phyloP scores from a whole-genome alignment of 2,888 invertebrate species.

The Clostera curtula region DNA sequence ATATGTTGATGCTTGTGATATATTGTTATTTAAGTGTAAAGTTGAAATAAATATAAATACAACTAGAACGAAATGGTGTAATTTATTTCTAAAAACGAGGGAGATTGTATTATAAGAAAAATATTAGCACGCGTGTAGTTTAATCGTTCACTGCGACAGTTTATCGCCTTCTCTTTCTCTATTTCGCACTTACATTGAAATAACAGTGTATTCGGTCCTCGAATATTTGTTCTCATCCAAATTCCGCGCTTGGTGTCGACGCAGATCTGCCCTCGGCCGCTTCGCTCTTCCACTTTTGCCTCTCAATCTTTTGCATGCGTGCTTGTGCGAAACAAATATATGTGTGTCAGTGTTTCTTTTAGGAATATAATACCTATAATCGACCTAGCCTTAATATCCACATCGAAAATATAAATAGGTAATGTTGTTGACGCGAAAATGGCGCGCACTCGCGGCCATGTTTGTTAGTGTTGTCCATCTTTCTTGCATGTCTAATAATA shows the following conservation, averaged over 20 bases:
- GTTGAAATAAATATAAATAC: slow-evolving; percentile 63
- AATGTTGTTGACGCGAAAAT: slow-evolving; percentile 38
- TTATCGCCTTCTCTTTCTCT: slow-evolving; percentile 33
- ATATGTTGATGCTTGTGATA: slow-evolving; percentile 74
- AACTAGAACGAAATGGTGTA: slow-evolving; percentile 56
- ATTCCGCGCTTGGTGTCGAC: slow-evolving; percentile 45
- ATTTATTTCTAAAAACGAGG: slow-evolving; percentile 43
- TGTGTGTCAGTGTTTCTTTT: slow-evolving; percentile 54
- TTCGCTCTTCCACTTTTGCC: slow-evolving; percentile 52
- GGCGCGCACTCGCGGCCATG: slow-evolving; percentile 15
- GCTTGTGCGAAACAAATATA: slow-evolving; percentile 59
- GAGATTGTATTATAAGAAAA: slow-evolving; percentile 45
- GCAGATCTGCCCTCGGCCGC: slow-evolving; percentile 14
- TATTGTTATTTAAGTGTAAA: slow-evolving; percentile 75
- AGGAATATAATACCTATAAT: slow-evolving; percentile 56
- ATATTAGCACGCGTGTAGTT: slow-evolving; percentile 61
- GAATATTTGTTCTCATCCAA: slow-evolving; percentile 69
- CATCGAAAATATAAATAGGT: slow-evolving; percentile 67
- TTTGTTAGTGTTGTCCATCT: slow-evolving; percentile 38
- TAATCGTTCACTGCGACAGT: slow-evolving; percentile 25
- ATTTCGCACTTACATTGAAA: slow-evolving; percentile 65
- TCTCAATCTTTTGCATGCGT: slow-evolving; percentile 72
- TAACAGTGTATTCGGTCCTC: slow-evolving; percentile 65
- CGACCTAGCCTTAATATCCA: slow-evolving; percentile 70
- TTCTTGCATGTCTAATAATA: slow-evolving; percentile 67